phyloP scores from a whole-genome alignment of 2,888 invertebrate genomes.

The Silvanus unidentatus region DNA sequence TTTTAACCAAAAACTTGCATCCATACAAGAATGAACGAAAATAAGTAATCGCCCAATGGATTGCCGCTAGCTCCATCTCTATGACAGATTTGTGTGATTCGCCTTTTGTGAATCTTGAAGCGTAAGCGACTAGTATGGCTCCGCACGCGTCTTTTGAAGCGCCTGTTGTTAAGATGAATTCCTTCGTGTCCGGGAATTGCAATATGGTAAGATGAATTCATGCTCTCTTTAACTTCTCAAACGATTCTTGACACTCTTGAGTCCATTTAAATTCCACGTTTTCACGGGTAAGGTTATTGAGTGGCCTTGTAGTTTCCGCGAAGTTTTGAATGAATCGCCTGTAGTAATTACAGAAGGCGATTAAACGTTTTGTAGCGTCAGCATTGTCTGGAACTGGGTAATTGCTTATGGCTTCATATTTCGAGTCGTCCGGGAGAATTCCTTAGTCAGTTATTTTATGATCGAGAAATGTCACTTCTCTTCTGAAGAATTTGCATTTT shows the following conservation, averaged over 20 bases:
- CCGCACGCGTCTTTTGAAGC: slow-evolving; percentile 14
- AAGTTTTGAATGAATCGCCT: slow-evolving; percentile 12
- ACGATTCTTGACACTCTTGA: slow-evolving; percentile 11
- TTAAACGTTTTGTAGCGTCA: slow-evolving; percentile 8
- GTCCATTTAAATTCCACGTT: slow-evolving; percentile 9
- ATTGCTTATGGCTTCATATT: slow-evolving; percentile 6
- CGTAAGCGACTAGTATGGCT: slow-evolving; percentile 15
- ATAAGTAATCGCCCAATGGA: slow-evolving; percentile 8
- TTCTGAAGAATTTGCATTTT: slow-evolving; percentile 19
- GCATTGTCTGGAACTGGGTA: slow-evolving; percentile 9
- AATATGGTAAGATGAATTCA: slow-evolving; percentile 11
- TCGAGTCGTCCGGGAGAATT: slow-evolving; percentile 3
- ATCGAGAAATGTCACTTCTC: slow-evolving; percentile 17
- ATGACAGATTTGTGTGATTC: slow-evolving; percentile 7
- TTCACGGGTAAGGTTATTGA: slow-evolving; percentile 10
- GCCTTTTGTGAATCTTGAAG: slow-evolving; percentile 14
- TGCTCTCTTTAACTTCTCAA: slow-evolving; percentile 8
- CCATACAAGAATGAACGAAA: slow-evolving; percentile 9
- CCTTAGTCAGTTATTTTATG: slow-evolving; percentile 9
- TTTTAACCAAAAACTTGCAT: slow-evolving; percentile 14
- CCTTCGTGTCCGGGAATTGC: slow-evolving; percentile 14
- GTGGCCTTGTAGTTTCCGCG: slow-evolving; percentile 8
- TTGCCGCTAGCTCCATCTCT: slow-evolving; percentile 11
- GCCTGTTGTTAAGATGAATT: slow-evolving; percentile 13
- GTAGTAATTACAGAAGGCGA: slow-evolving; percentile 8